Evolutionary conservation across 1,140 invertebrate species (phyloP), one percentile per base, ranked within the genome.

Genomic region (Drosophila takahashii): DNA sequence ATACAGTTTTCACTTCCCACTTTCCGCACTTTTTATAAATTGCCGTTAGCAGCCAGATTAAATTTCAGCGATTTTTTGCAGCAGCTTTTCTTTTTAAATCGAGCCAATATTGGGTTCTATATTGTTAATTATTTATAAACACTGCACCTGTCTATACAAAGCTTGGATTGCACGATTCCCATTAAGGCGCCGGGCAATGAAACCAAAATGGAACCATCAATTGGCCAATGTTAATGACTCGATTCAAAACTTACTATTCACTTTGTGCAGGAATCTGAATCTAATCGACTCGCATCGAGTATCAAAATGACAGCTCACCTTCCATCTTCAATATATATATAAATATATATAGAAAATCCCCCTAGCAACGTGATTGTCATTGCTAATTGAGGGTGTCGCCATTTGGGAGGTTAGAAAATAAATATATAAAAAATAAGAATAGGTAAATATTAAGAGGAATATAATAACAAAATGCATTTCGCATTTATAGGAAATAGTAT

Each of bases 181-280:
- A 54, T 54, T 54, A 62, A 34, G 37, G 57, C 44, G 57, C 32
- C 44, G 41, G 53, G 32, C 27, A 41, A 44, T 42, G 29, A 67
- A 29, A 22, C 16, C 57, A 13, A 34, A 64, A 26, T 34, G 26
- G 27, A 34, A 32, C 48, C 26, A 27, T n/a, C 58, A 67, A 42
- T 44, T 50, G 64, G 16, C 18, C 36, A 64, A 32, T 50, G 34
- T 34, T 36, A 42, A 42, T 36, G 15, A 29, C 36, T 37, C 37
- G 13, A 11, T 22, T 22, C 22, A 22, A 1, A 2, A 22, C 22
- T 22, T 3, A 22, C 22, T 22, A 22, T 22, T 22, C 22, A 3
- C 22, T 22, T 2, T 65, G 60, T 53, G 37, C 60, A 66, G 61
- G 61, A 45, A 66, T 66, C 61, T 53, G 27, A 66, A 26, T 60